phyloP scores from a whole-genome alignment of 2,888 invertebrate species.

The Agrenia bidenticulata region DNA sequence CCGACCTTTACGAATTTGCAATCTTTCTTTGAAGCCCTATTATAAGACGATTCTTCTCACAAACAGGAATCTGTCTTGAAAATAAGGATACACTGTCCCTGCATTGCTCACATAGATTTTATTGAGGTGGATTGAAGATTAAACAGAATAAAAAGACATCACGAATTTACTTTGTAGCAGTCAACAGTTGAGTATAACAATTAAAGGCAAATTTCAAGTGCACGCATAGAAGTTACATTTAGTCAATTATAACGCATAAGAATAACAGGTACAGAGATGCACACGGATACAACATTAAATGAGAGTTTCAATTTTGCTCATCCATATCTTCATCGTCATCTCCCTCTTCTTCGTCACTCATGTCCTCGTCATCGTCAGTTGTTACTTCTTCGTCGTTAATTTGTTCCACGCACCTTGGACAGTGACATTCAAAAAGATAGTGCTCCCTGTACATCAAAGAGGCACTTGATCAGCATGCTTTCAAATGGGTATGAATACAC shows the following conservation, averaged over 20 bases:
- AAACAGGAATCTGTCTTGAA: too few relatives aligned
- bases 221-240: background rate
- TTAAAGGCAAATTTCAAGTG: background rate
- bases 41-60: too few relatives aligned
- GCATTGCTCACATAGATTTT: too few relatives aligned
- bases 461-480: too few relatives aligned
- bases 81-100: too few relatives aligned
- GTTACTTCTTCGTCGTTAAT: constrained; percentile 75
- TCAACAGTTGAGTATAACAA: too few relatives aligned
- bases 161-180: too few relatives aligned
- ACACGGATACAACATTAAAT: too few relatives aligned
- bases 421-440: constrained; percentile 79
- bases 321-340: constrained; percentile 56
- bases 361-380: constrained; percentile 60
- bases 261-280: too few relatives aligned
- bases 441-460: constrained; percentile 69
- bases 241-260: constrained; percentile 9
- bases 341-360: constrained; percentile 61
- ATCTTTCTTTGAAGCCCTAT: constrained; percentile 20
- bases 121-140: too few relatives aligned
- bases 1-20: constrained; percentile 26
- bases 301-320: constrained; percentile 7
- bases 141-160: too few relatives aligned
- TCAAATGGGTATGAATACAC: background rate
- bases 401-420: constrained; percentile 74